phyloP scores from a whole-genome alignment of 2,888 invertebrate genomes.

The Philaethria dido region DNA sequence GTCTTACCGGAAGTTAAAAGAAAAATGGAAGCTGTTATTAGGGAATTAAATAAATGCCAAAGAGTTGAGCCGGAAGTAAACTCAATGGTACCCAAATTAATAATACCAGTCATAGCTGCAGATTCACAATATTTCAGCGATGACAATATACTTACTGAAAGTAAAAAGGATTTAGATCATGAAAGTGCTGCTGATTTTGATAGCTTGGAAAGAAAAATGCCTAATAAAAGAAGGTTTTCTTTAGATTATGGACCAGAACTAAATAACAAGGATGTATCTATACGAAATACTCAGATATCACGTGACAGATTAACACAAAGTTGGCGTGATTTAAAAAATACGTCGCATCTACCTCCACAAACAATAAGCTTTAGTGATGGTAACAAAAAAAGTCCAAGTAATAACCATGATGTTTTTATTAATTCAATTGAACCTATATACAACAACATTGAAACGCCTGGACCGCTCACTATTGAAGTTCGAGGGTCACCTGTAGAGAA shows the following conservation, averaged over 20 bases:
- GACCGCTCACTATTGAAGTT: constrained; percentile 92
- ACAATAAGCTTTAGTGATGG: constrained; percentile 61
- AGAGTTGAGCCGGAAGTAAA: constrained; percentile 63
- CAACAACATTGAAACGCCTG: constrained; percentile 85
- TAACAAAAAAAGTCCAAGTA: constrained; percentile 64
- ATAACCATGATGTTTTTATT: constrained; percentile 88
- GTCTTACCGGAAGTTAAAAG: constrained; percentile 82
- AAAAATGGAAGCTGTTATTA: constrained; percentile 86
- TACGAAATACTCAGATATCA: constrained; percentile 55
- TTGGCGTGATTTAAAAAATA: constrained; percentile 71
- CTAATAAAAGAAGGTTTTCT: constrained; percentile 69
- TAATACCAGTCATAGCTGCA: constrained; percentile 75
- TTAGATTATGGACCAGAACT: constrained; percentile 74
- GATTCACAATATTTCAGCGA: constrained; percentile 72
- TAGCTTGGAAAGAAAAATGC: constrained; percentile 66
- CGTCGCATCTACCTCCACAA: constrained; percentile 58
- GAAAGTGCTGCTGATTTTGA: constrained; percentile 66
- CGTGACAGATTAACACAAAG: constrained; percentile 68
- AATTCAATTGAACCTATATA: constrained; percentile 83
- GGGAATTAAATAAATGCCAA: constrained; percentile 77
- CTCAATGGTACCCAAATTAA: constrained; percentile 65
- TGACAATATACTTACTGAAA: constrained; percentile 60
- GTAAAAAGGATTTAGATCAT: constrained; percentile 56
- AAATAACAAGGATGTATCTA: constrained; percentile 61
- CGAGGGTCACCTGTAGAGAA: constrained; percentile 88